A percentile compares a stretch with the other conserved stretches of the same genome.
These are phyloP conservation scores for Euphonia xanthogaster DNA, from an alignment of 2,797 vertebrate genomes.

Conservation along the genomic window DNA sequence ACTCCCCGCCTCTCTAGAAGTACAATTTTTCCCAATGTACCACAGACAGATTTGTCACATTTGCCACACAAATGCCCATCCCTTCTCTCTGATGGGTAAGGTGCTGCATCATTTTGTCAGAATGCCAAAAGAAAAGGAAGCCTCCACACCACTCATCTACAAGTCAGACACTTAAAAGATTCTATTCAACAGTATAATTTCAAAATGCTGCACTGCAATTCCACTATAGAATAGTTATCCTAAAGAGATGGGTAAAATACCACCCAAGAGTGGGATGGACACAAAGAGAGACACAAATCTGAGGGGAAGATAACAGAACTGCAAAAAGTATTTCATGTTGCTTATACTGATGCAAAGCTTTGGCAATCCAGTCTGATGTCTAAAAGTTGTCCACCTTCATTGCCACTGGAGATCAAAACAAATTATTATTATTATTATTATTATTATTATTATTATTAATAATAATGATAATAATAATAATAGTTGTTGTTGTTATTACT, in stretches of 20 bases:
- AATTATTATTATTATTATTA: background rate
- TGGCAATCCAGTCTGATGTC: background rate
- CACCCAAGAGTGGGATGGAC: background rate
- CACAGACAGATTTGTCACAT: background rate
- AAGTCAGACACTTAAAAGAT: background rate
- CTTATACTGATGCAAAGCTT: background rate
- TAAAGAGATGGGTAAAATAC: background rate
- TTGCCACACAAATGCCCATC: background rate
- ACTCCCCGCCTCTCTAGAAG: background rate
- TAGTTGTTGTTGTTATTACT: too few species aligned
- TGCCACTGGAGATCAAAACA: background rate
- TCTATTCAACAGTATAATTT: background rate
- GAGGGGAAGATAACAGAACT: background rate
- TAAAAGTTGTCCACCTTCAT: background rate
- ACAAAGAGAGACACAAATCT: background rate
- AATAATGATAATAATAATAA: too few species aligned
- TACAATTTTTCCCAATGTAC: background rate
- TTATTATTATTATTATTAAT: background rate
- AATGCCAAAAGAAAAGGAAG: background rate
- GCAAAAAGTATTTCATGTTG: background rate
- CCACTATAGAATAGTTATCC: background rate
- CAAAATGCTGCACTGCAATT: background rate
- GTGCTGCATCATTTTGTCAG: background rate
- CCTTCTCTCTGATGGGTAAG: background rate
- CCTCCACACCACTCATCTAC: background rate